These are phyloP conservation scores for Patiria miniata DNA, from an alignment of 35 echinoderm and acorn worm species.

Conservation along the genomic window DNA sequence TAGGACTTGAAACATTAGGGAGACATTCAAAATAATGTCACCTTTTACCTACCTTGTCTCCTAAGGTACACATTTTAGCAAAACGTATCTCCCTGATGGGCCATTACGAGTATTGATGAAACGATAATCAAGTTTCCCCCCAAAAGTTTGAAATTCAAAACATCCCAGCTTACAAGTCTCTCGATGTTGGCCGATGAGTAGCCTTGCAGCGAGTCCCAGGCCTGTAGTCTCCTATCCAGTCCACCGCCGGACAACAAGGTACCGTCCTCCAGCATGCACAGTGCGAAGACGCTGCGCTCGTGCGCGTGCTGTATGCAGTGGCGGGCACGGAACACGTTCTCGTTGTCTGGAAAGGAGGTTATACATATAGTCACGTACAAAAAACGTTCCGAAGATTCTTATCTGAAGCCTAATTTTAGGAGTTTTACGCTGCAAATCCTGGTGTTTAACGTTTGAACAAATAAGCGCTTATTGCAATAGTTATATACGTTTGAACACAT, in stretches of 20 bases:
- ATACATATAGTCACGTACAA: background rate
- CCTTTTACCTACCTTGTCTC: no score
- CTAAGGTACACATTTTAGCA: no score
- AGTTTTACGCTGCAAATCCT: no score
- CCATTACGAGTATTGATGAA: no score
- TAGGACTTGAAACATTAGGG: no score
- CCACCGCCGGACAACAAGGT: slow-evolving; percentile 84
- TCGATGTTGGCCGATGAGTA: slow-evolving; percentile 86
- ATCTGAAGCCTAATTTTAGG: no score
- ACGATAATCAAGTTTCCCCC: background rate
- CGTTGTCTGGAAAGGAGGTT: slow-evolving; percentile 43
- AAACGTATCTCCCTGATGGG: no score
- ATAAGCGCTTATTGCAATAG: no score
- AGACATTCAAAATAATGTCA: no score
- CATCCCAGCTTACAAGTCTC: slow-evolving; percentile 64
- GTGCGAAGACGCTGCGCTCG: slow-evolving; percentile 73
- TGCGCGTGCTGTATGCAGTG: slow-evolving; percentile 87
- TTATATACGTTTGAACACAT: no score
- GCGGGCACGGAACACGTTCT: slow-evolving; percentile 56
- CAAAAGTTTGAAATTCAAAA: background rate
- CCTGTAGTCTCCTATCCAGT: slow-evolving; percentile 74
- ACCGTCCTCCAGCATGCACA: slow-evolving; percentile 89
- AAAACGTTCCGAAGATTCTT: no score
- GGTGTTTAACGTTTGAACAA: no score
- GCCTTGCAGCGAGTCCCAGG: slow-evolving; percentile 86